Conservation (phyloP, 2,888 invertebrate species). For the Theristus sp. region DNA sequence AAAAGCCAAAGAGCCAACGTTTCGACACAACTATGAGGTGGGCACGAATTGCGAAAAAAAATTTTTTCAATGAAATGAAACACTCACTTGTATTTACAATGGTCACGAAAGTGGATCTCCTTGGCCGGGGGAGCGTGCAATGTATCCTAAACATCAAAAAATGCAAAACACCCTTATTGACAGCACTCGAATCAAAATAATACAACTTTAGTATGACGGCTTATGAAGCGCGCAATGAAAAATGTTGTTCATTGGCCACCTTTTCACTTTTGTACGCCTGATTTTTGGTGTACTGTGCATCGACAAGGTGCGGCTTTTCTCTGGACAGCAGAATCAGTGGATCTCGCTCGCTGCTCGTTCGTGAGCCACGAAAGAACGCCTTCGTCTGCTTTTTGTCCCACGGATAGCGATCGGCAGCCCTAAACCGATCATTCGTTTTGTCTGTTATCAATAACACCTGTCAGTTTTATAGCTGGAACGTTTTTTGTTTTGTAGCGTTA, state of each 20-base stretch:
- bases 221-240: too few species aligned
- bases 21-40: too few species aligned
- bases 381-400: conserved; percentile 53
- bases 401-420: conserved; percentile 25
- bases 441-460: background rate
- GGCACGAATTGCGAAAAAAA: too few species aligned
- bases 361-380: conserved; percentile 73
- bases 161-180: too few species aligned
- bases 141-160: conserved; percentile 48
- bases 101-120: conserved; percentile 71
- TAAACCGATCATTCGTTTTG: background rate
- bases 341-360: conserved; percentile 78
- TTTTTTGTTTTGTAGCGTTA: too few species aligned
- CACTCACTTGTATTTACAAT: conserved; percentile 52
- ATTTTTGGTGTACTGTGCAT: conserved; percentile 89
- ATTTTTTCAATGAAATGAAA: background rate
- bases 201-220: background rate
- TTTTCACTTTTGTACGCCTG: conserved; percentile 90
- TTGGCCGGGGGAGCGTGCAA: conserved; percentile 58
- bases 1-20: too few species aligned
- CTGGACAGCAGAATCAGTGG: conserved; percentile 53
- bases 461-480: too few species aligned
- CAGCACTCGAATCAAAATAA: too few species aligned
- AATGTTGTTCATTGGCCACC: conserved; percentile 30
- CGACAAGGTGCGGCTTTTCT: conserved; percentile 50